A percentile compares a stretch with the other conserved stretches of the same genome.
phyloP scores from a whole-genome alignment of 2,113 vertebrate genomes.

The Tyrannus savana region DNA sequence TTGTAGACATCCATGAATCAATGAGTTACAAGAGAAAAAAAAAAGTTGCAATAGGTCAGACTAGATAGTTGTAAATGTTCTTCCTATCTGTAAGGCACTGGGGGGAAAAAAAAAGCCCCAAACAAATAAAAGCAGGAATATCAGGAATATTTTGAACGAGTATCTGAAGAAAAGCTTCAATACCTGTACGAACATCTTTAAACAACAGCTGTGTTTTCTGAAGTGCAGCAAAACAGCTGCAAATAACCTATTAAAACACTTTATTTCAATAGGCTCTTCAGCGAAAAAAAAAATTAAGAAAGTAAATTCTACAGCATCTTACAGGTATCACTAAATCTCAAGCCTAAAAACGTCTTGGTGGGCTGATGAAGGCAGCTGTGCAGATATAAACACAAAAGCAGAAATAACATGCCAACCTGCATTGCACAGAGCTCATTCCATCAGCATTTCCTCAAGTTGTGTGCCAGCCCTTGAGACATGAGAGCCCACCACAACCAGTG shows the following conservation, averaged over 20 bases:
- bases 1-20: background rate
- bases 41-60: background rate
- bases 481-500: fast-evolving
- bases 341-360: background rate
- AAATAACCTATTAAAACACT: background rate
- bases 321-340: background rate
- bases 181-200: background rate
- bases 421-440: background rate
- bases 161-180: background rate
- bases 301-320: background rate
- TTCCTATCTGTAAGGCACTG: background rate
- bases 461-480: background rate
- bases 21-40: background rate
- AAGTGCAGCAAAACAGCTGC: background rate
- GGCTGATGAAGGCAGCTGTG: background rate
- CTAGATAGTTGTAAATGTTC: background rate
- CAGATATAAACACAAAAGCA: background rate
- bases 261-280: background rate
- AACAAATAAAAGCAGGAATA: background rate
- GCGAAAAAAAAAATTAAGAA: background rate
- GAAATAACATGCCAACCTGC: background rate
- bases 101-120: no score
- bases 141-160: background rate
- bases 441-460: background rate
- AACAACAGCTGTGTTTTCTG: background rate